phyloP scores from a whole-genome alignment of 2,113 vertebrate genomes.

The Chunga burmeisteri region DNA sequence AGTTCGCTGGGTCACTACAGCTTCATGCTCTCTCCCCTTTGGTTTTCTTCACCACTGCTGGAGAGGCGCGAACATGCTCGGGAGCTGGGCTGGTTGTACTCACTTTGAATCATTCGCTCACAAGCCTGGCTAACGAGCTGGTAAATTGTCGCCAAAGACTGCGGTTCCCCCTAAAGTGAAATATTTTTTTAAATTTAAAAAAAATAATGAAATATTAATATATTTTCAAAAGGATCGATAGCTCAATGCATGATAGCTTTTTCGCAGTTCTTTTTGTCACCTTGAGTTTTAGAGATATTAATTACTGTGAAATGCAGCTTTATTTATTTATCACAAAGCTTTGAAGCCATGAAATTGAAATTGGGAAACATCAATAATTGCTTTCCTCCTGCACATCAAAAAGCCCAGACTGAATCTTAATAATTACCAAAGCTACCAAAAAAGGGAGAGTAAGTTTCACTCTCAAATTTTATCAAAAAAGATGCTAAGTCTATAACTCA shows the following conservation, averaged over 20 bases:
- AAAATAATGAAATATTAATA: neutral
- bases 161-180: conserved; percentile 85
- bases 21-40: neutral
- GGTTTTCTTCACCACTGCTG: neutral
- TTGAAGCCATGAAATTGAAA: conserved; percentile 12
- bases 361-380: conserved; percentile 17
- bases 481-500: neutral
- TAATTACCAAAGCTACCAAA: neutral
- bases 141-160: conserved; percentile 87
- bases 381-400: conserved; percentile 11
- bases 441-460: neutral
- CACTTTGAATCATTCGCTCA: conserved; percentile 89
- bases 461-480: neutral
- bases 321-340: conserved; percentile 23
- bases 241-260: neutral
- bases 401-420: neutral
- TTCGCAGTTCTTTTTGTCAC: neutral
- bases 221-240: neutral
- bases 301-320: neutral
- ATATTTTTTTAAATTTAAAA: neutral
- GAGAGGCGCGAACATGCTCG: fast-evolving
- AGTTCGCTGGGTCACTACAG: neutral
- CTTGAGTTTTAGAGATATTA: neutral
- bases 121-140: conserved; percentile 92
- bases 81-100: conserved; percentile 48